Conservation (phyloP, 2,797 vertebrate genomes). For the Pogonophryne albipinna region DNA sequence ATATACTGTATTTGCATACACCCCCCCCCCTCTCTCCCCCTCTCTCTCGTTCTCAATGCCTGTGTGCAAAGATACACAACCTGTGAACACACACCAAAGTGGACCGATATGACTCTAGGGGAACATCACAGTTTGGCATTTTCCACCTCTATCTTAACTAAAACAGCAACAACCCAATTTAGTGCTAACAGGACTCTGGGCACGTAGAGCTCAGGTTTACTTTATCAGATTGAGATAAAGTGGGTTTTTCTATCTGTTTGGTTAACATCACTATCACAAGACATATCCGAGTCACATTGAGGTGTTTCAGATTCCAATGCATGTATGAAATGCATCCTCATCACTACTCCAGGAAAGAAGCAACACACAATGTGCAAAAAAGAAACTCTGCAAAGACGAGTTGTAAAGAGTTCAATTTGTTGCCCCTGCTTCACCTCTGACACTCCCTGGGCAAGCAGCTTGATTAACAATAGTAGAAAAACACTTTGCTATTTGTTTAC, state of each 20-base stretch:
- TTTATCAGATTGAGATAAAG: conserved; percentile 72
- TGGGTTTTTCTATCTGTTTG: conserved; percentile 54
- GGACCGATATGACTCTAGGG: not conserved
- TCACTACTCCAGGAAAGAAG: conserved; percentile 6
- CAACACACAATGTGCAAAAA: not conserved
- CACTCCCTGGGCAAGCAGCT: conserved; percentile 4
- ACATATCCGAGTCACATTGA: conserved; percentile 22
- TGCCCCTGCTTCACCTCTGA: conserved; percentile 9
- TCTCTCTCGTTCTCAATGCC: not conserved
- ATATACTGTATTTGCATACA: conserved; percentile 4
- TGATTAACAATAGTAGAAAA: conserved; percentile 5
- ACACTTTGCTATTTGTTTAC: not conserved
- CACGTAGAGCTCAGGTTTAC: conserved; percentile 47
- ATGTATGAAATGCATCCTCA: conserved; percentile 28
- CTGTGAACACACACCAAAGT: conserved; percentile 3
- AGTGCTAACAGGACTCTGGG: conserved; percentile 4
- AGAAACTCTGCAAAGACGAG: not conserved
- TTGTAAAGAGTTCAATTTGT: not conserved
- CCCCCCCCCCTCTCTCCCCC: not conserved
- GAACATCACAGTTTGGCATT: not conserved
- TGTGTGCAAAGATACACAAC: conserved; percentile 6
- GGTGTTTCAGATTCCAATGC: conserved; percentile 15
- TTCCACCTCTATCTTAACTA: not conserved
- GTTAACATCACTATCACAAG: conserved; percentile 52
- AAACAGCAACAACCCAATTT: conserved; percentile 19